Evolutionary conservation across 2,888 invertebrate species (phyloP).

Genomic region (Neelides folsomi): DNA sequence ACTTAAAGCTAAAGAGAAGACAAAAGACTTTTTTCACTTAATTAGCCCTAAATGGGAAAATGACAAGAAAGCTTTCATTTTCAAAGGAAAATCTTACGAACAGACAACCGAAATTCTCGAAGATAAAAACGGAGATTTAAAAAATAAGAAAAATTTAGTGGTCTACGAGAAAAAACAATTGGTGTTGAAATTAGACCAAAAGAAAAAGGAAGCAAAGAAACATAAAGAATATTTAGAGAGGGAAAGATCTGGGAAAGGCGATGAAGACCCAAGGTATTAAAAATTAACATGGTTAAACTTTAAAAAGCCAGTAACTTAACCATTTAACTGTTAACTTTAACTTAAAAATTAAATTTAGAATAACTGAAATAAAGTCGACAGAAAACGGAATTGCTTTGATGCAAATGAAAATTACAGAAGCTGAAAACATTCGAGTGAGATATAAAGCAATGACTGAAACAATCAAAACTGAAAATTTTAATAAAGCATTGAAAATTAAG

Average conservation of each 20-base stretch:
- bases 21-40: slow-evolving; percentile 19
- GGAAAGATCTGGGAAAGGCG: background rate
- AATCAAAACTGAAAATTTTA: slow-evolving; percentile 26
- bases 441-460: slow-evolving; percentile 28
- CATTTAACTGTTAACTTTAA: background rate
- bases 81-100: slow-evolving; percentile 22
- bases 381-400: slow-evolving; percentile 30
- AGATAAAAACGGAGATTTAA: slow-evolving; percentile 24
- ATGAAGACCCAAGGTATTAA: slow-evolving; percentile 11
- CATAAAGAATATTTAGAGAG: slow-evolving; percentile 7
- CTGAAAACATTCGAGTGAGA: slow-evolving; percentile 28
- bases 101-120: slow-evolving; percentile 28
- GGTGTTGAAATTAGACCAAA: slow-evolving; percentile 10
- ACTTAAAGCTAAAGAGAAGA: slow-evolving; percentile 9
- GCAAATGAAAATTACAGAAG: slow-evolving; percentile 32
- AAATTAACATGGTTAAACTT: background rate
- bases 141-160: slow-evolving; percentile 25
- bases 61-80: slow-evolving; percentile 23
- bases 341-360: slow-evolving; percentile 9
- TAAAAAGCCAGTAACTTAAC: background rate
- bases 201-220: slow-evolving; percentile 20
- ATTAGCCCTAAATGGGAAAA: slow-evolving; percentile 18
- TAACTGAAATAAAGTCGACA: too few relatives aligned
- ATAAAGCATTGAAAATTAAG: slow-evolving; percentile 15
- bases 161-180: slow-evolving; percentile 18